Evolutionary conservation across 2,888 invertebrate genomes (phyloP).

Genomic region (Chironomus tentans): DNA sequence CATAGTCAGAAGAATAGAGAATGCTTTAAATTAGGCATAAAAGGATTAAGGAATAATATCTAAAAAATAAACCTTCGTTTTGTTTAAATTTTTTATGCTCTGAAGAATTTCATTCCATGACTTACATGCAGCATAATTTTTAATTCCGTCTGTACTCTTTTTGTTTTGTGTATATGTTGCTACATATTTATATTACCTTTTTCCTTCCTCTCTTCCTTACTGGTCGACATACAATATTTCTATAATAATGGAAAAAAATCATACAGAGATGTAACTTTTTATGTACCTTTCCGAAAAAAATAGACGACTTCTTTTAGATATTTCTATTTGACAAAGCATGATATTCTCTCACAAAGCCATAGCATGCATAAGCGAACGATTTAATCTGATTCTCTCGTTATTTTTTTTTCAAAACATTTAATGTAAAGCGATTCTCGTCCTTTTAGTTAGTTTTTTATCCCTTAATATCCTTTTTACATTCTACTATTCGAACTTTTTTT

Average conservation of each 20-base stretch:
- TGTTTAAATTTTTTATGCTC: slow-evolving; percentile 11
- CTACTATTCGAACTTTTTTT: too few species aligned
- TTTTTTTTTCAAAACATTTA: too few species aligned
- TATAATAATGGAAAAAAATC: neutral
- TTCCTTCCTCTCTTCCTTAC: neutral
- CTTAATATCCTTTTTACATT: too few species aligned
- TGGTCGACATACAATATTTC: neutral
- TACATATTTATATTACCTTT: neutral
- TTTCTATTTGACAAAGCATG: neutral
- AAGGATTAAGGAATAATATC: slow-evolving; percentile 21
- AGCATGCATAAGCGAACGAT: too few species aligned
- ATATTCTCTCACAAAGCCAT: too few species aligned
- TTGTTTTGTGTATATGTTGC: neutral
- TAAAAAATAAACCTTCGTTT: slow-evolving; percentile 22
- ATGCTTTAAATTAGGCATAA: slow-evolving; percentile 23
- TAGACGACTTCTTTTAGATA: neutral
- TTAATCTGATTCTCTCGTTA: too few species aligned
- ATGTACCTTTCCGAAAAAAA: neutral
- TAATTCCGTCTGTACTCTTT: neutral
- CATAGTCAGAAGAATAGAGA: neutral
- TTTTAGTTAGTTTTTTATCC: too few species aligned
- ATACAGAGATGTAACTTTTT: neutral
- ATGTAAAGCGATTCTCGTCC: too few species aligned
- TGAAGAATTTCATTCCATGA: neutral
- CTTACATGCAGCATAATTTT: neutral